Evolutionary conservation across 2,888 invertebrate species (phyloP).

Genomic region (Gandaritis pyraliata): DNA sequence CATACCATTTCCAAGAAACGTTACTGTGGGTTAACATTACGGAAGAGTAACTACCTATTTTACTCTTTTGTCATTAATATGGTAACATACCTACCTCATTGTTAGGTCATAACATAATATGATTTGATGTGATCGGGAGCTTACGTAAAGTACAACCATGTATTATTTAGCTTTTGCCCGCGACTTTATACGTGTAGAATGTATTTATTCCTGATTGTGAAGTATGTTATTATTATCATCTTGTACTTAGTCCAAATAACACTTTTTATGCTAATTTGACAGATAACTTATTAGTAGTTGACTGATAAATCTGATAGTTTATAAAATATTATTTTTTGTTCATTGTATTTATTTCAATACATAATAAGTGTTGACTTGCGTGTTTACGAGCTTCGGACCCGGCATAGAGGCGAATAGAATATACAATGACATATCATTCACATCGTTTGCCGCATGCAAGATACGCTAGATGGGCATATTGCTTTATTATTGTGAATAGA

Average conservation of each 20-base stretch:
- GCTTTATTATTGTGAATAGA: conserved; percentile 70
- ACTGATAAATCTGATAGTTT: conserved; percentile 25
- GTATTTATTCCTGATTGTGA: too few relatives aligned
- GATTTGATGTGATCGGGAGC: too few relatives aligned
- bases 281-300: background rate
- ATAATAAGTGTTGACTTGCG: conserved; percentile 67
- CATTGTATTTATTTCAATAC: conserved; percentile 67
- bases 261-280: conserved; percentile 19
- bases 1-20: too few relatives aligned
- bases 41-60: too few relatives aligned
- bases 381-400: conserved; percentile 79
- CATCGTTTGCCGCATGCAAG: conserved; percentile 79
- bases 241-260: background rate
- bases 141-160: background rate
- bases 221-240: background rate
- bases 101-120: too few relatives aligned
- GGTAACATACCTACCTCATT: too few relatives aligned
- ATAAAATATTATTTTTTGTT: conserved; percentile 17
- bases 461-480: conserved; percentile 43
- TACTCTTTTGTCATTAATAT: too few relatives aligned
- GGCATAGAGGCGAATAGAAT: conserved; percentile 77
- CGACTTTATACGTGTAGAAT: too few relatives aligned
- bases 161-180: too few relatives aligned
- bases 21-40: too few relatives aligned
- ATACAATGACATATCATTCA: conserved; percentile 82